These are phyloP conservation scores for Cercopithecus neglectus DNA, from an alignment of 2,797 vertebrate species.

Conservation along the genomic window DNA sequence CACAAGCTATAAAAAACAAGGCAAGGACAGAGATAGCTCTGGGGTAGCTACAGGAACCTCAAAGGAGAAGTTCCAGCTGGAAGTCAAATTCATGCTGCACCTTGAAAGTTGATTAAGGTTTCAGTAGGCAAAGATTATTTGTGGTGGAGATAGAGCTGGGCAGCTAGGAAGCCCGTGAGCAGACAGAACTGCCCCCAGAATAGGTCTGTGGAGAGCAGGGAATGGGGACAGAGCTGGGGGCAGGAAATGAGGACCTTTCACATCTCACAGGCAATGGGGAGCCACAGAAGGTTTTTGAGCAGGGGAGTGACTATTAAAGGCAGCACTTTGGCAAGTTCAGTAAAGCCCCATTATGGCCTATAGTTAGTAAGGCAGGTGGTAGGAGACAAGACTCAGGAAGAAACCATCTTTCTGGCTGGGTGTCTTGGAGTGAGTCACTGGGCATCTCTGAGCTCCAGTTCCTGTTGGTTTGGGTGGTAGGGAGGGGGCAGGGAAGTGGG, in stretches of 20 bases:
- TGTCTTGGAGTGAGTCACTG: not conserved
- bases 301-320: not conserved
- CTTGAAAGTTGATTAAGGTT: not conserved
- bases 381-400: not conserved
- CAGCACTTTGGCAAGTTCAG: not conserved
- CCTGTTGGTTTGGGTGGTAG: not conserved
- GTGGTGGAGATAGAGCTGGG: not conserved
- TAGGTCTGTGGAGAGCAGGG: not conserved
- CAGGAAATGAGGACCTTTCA: not conserved
- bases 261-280: not conserved
- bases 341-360: not conserved
- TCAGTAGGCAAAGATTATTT: not conserved
- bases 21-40: not conserved
- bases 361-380: not conserved
- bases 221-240: not conserved
- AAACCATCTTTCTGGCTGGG: not conserved
- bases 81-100: not conserved
- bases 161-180: not conserved
- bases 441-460: not conserved
- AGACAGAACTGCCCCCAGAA: not conserved
- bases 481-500: not conserved
- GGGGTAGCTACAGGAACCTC: not conserved
- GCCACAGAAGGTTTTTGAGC: not conserved
- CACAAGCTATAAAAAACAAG: not conserved
- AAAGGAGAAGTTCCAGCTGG: not conserved